These are phyloP conservation scores for Triplophysa tibetana DNA, from an alignment of 2,113 vertebrate species.

Conservation along the genomic window DNA sequence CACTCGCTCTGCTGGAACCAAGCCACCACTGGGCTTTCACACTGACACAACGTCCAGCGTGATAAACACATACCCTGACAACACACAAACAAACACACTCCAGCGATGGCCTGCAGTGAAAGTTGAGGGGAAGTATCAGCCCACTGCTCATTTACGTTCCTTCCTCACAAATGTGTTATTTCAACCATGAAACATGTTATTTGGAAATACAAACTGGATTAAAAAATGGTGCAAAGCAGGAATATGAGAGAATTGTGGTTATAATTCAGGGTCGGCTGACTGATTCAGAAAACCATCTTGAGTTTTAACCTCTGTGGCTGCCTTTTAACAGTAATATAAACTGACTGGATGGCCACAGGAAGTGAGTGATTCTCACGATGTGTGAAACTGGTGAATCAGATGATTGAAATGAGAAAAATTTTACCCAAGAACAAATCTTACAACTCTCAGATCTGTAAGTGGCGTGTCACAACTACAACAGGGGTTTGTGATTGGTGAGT, in stretches of 20 bases:
- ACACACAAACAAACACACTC: background rate
- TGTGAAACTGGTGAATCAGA: background rate
- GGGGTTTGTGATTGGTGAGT: background rate
- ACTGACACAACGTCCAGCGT: slow-evolving; percentile 1
- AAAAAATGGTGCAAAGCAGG: background rate
- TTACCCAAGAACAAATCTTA: background rate
- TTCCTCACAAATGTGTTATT: background rate
- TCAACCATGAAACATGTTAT: background rate
- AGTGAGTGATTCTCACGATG: background rate
- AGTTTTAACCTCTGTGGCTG: background rate
- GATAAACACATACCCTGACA: slow-evolving; percentile 17
- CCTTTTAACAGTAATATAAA: background rate
- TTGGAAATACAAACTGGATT: background rate
- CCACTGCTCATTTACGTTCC: background rate
- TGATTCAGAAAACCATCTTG: background rate
- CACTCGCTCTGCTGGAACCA: background rate
- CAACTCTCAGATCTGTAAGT: background rate
- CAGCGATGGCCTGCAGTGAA: background rate
- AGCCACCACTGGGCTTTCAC: background rate
- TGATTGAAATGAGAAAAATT: background rate
- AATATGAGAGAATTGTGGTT: slow-evolving; percentile 7
- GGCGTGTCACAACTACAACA: background rate
- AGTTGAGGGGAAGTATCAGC: slow-evolving; percentile 1
- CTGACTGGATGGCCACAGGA: background rate
- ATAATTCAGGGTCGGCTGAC: background rate